Percentiles rank a stretch among this genome's conserved stretches.
Conservation (phyloP, 2,797 vertebrate species). For the Enteromius unitaeniatus region DNA sequence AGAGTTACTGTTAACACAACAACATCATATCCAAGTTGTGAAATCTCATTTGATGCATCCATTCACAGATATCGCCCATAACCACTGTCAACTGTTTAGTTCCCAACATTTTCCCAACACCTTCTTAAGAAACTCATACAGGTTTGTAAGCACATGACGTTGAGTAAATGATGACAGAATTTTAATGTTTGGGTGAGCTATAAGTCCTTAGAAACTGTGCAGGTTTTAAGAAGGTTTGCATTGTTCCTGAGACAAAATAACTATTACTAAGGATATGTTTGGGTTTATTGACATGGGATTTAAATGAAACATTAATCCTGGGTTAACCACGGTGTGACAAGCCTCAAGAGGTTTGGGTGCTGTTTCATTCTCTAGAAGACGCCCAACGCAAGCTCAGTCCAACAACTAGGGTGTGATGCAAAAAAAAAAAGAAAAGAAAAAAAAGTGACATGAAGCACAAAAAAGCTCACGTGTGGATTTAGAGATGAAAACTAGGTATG, state of each 20-base stretch:
- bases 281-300: neutral
- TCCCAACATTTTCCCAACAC: neutral
- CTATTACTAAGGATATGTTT: neutral
- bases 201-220: neutral
- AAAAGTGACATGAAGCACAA: neutral
- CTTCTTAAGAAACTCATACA: neutral
- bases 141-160: neutral
- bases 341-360: neutral
- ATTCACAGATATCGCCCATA: neutral
- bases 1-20: neutral
- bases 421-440: neutral
- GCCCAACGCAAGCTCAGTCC: neutral
- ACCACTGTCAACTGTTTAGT: neutral
- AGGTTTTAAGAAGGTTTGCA: neutral
- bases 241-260: neutral
- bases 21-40: neutral
- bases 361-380: neutral
- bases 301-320: neutral
- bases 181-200: neutral
- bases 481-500: neutral
- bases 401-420: slow-evolving; percentile 20
- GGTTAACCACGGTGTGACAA: neutral
- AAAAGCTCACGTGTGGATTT: neutral
- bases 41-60: neutral
- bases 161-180: neutral